A percentile compares a stretch with the other conserved stretches of the same genome.
Evolutionary conservation across 2,113 vertebrate genomes (phyloP).

Genomic region (Pteruthius melanotis): DNA sequence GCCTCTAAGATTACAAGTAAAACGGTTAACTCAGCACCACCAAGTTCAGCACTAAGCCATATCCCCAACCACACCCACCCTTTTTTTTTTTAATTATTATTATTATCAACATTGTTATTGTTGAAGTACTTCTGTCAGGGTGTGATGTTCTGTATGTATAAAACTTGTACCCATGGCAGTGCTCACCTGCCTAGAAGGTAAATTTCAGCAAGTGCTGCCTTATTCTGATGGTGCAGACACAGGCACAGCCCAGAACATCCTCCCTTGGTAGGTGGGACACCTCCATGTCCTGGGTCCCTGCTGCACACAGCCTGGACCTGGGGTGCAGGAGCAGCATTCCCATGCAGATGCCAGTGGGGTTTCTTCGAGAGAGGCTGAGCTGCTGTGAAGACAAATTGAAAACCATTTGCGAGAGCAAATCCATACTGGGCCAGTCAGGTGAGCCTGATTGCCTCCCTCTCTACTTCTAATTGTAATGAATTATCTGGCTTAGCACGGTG

Average conservation of each 20-base stretch:
- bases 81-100: not conserved
- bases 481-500: not conserved
- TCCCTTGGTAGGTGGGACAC: not conserved
- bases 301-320: not conserved
- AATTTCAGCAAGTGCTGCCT: not conserved
- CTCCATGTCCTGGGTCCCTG: accelerated
- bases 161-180: not conserved
- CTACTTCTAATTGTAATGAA: conserved; percentile 57
- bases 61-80: not conserved
- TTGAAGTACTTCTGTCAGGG: not conserved
- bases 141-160: not conserved
- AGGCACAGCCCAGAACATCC: not conserved
- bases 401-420: conserved; percentile 19
- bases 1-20: not conserved
- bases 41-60: not conserved
- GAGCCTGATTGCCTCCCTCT: conserved; percentile 29
- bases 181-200: not conserved
- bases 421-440: not conserved
- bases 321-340: not conserved
- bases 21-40: not conserved
- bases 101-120: not conserved
- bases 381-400: not conserved
- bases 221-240: not conserved
- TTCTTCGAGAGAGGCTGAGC: not conserved
- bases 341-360: not conserved